Percentiles rank a stretch among this genome's conserved stretches.
These are phyloP conservation scores for Microcebus ravelobensis DNA, from an alignment of 2,113 vertebrate species.

Conservation along the genomic window DNA sequence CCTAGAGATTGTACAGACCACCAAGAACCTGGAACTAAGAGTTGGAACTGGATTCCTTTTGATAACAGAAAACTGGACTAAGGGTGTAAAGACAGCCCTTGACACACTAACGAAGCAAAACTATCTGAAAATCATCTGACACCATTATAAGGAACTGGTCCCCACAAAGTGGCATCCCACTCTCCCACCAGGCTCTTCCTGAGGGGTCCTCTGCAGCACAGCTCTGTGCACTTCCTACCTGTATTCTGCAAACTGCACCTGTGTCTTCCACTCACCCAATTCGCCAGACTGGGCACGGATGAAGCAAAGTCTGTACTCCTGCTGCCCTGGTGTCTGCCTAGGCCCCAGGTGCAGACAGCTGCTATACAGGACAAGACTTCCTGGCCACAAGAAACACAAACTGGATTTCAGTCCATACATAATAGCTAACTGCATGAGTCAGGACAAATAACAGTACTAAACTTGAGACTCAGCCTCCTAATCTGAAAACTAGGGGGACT, in stretches of 20 bases:
- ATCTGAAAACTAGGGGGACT: background rate
- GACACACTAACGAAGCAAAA: background rate
- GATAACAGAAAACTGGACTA: background rate
- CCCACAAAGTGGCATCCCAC: fast-evolving
- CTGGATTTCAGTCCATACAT: background rate
- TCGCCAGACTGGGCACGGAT: fast-evolving
- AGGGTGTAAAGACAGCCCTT: fast-evolving
- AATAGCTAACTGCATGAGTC: fast-evolving
- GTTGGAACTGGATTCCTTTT: background rate
- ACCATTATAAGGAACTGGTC: background rate
- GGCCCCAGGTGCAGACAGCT: fast-evolving
- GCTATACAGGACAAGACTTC: background rate
- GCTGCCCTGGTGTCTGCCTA: fast-evolving
- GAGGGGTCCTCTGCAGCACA: background rate
- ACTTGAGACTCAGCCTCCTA: background rate
- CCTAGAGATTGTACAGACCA: fast-evolving
- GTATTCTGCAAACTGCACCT: fast-evolving
- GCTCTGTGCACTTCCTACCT: too few species aligned
- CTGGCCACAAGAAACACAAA: too few species aligned
- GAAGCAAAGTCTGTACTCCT: background rate
- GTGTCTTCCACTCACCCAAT: background rate
- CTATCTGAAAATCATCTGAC: fast-evolving
- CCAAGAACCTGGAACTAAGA: background rate
- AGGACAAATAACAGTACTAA: background rate
- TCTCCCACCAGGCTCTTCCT: too few species aligned